Evolutionary conservation across 2,797 vertebrate species (phyloP).

Genomic region (Cossypha polioptera): DNA sequence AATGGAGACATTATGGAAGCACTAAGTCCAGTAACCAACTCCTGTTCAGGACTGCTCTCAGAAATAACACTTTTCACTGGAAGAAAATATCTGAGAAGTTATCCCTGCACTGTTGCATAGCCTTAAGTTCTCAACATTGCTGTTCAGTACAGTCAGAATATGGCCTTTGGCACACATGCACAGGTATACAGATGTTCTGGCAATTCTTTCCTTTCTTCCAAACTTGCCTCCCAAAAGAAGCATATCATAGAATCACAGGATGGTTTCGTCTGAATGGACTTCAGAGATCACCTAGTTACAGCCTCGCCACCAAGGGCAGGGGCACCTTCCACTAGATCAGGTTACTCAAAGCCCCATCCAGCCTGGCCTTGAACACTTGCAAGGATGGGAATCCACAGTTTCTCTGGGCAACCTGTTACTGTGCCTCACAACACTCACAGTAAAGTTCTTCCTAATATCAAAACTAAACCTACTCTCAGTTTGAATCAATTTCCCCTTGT

Average conservation of each 20-base stretch:
- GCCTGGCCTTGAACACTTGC: neutral
- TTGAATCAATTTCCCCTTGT: neutral
- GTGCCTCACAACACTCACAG: neutral
- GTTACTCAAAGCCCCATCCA: neutral
- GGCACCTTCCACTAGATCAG: neutral
- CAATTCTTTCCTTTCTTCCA: neutral
- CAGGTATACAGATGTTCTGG: neutral
- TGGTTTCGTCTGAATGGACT: neutral
- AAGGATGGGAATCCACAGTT: neutral
- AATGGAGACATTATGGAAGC: neutral
- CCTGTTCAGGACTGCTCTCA: neutral
- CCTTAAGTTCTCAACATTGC: neutral
- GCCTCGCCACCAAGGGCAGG: neutral
- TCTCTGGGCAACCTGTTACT: neutral
- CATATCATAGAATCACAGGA: neutral
- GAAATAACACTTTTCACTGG: neutral
- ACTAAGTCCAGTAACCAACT: neutral
- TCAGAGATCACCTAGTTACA: neutral
- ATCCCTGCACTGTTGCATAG: neutral
- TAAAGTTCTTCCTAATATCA: neutral
- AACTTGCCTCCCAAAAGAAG: neutral
- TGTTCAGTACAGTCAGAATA: neutral
- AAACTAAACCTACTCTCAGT: neutral
- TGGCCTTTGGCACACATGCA: rapidly evolving
- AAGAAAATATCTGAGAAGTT: neutral